Evolutionary conservation across 1,140 invertebrate genomes (phyloP), one percentile per base, ranked within the genome.

Genomic region (Drosophila triauraria): DNA sequence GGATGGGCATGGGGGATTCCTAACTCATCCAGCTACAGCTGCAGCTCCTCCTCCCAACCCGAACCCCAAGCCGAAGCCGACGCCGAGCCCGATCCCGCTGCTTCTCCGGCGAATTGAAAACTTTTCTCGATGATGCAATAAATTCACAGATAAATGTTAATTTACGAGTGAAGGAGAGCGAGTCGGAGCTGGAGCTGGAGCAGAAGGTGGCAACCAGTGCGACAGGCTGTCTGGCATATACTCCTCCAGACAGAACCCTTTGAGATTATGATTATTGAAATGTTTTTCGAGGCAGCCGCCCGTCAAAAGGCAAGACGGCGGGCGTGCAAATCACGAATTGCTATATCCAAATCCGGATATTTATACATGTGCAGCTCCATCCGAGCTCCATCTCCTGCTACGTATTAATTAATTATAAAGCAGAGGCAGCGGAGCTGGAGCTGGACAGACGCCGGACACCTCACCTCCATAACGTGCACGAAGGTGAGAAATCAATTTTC

Each of bases 401-500:
- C 82, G 76, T 88, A 88, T 88, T 88, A 88, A 88, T 88, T 88
- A 88, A 88, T 90, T 90, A 88, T 85, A 76, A 90, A 69, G 65
- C 69, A 78, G 53, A 9, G 50, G 30, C 38, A 54, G 30, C 27
- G 35, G 50, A 43, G 47, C 15, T 38, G 30, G 15, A 15, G 51
- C 23, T 23, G 38, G 42, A 51, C 74, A 69, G 62, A 65, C 43
- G 61, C 32, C 32, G 43, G 38, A 40, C 50, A 74, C 67, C 43
- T 38, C 30, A 32, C 23, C 40, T 54, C 53, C 68, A 81, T 88
- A 91, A 91, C 85, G 85, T 90, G 85, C 85, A 90, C 85, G 78
- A 90, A 90, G 85, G 85, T 90, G 85, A 90, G 85, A 90, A 90
- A 90, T 90, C 85, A 90, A 90, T 90, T 90, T 90, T 90, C 85